Evolutionary conservation across 2,888 invertebrate species (phyloP), one percentile per base, ranked within the genome.

Genomic region (Psococerastis gibbosa): DNA sequence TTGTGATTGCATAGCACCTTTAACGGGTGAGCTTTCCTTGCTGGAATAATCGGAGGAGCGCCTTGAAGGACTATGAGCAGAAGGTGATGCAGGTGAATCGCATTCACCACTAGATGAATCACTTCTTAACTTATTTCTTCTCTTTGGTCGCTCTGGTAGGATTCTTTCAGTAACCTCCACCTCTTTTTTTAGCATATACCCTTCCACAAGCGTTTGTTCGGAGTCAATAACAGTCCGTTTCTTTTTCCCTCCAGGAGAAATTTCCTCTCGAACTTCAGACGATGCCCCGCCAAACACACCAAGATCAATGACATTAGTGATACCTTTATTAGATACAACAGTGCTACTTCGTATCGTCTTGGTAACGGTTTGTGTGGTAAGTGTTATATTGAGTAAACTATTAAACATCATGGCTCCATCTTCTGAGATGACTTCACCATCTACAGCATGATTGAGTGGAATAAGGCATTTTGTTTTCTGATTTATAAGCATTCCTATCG

Each of bases 361-460:
- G 3, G 84, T 85, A 22, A 87, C 80, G 5, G 85, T 84, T 58
- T 85, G 82, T 15, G 84, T 78, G 2, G 88, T 88, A 32, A 91
- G 73, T 8, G 85, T 83, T 43, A 94, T 83, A 57, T 85, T 85
- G 43, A 91, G 63, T 43, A 92, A 66, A 54, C 84, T 85, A 61
- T 80, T 83, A 47, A 85, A 68, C 56, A 85, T 68, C 46, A 85
- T 77, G 38, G 89, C 89, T 46, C 91, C 91, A 61, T 85, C 83
- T 1, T 83, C 77, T 9, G 85, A 80, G 27, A 92, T 81, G 53
- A 87, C 69, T 55, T 83, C 80, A 45, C 78, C 73, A 59, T 82
- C 78, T 47, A 92, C 80, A 22, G 91, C 91, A 57, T 80, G 78
- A 55, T 88, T 81, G 47, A 88, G 70, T 48, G 87, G 81, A 56